Conservation (phyloP, 2,888 invertebrate species). For the Smittia sp. region DNA sequence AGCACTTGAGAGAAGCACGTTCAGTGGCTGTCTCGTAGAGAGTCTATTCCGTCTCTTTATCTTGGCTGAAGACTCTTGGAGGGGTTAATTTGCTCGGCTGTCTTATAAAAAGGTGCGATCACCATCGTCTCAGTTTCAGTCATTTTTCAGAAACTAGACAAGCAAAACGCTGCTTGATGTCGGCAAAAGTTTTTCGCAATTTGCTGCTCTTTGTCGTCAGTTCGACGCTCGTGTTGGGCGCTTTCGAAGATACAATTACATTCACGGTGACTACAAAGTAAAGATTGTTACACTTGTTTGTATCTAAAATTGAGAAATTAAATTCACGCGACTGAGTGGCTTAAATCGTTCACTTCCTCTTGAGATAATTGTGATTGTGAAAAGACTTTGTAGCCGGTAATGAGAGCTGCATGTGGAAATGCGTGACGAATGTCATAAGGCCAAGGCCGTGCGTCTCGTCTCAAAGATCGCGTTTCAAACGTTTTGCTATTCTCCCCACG, state of each 20-base stretch:
- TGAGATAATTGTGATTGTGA: no score
- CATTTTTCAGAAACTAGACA: background rate
- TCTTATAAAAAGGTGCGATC: background rate
- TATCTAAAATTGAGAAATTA: no score
- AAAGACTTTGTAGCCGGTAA: no score
- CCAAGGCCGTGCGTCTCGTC: no score
- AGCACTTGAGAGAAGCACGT: background rate
- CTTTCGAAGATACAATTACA: slow-evolving; percentile 36
- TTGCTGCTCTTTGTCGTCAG: background rate
- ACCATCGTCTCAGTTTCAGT: slow-evolving; percentile 5
- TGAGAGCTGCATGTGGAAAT: no score
- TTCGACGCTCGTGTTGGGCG: background rate
- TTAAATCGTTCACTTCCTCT: no score
- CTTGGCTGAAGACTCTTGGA: background rate
- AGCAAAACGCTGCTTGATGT: background rate
- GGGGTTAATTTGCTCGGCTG: background rate
- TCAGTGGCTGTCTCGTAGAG: background rate
- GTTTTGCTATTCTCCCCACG: no score
- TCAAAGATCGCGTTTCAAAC: no score
- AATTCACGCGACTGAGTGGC: no score
- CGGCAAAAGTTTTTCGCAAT: slow-evolving; percentile 6
- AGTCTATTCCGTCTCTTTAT: background rate
- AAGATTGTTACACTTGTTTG: no score
- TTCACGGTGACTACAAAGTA: slow-evolving; percentile 31
- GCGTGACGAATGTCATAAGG: no score